Percentiles rank a stretch among this genome's conserved stretches.
Evolutionary conservation across 2,113 vertebrate species (phyloP).

Genomic region (Ictalurus punctatus): DNA sequence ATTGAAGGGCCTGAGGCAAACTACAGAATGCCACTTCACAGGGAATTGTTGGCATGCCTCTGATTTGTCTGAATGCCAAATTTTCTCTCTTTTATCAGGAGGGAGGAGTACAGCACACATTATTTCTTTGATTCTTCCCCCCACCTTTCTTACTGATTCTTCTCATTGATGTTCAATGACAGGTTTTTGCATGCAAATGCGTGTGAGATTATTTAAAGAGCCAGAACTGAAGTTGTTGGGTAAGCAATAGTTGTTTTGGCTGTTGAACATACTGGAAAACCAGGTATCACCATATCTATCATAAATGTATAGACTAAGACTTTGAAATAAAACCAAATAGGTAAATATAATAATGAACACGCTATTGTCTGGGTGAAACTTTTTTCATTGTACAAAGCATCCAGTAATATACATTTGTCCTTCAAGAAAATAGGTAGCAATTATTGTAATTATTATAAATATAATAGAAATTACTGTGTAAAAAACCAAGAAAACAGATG

Average conservation of each 20-base stretch:
- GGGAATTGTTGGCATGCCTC: constrained; percentile 59
- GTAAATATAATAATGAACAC: background rate
- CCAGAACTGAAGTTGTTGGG: background rate
- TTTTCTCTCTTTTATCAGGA: constrained; percentile 40
- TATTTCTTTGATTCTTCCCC: constrained; percentile 35
- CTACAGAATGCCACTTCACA: constrained; percentile 69
- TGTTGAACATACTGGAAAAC: constrained; percentile 1
- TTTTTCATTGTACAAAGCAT: background rate
- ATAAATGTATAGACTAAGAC: background rate
- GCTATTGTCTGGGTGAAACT: background rate
- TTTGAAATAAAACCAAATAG: background rate
- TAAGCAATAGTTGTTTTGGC: constrained; percentile 9
- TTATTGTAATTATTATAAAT: background rate
- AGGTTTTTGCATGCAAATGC: constrained; percentile 38
- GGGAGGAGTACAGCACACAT: constrained; percentile 33
- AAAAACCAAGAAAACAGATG: background rate
- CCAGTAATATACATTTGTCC: background rate
- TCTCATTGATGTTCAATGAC: constrained; percentile 26
- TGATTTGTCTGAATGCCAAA: constrained; percentile 35
- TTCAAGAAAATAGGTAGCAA: background rate
- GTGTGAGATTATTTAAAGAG: constrained; percentile 32
- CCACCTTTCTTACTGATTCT: constrained; percentile 5
- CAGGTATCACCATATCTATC: background rate
- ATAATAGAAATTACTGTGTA: background rate
- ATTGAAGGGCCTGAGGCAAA: constrained; percentile 63